A percentile compares a stretch with the other conserved stretches of the same genome.
phyloP scores from a whole-genome alignment of 2,888 invertebrate genomes.

The Orthosia gothica region DNA sequence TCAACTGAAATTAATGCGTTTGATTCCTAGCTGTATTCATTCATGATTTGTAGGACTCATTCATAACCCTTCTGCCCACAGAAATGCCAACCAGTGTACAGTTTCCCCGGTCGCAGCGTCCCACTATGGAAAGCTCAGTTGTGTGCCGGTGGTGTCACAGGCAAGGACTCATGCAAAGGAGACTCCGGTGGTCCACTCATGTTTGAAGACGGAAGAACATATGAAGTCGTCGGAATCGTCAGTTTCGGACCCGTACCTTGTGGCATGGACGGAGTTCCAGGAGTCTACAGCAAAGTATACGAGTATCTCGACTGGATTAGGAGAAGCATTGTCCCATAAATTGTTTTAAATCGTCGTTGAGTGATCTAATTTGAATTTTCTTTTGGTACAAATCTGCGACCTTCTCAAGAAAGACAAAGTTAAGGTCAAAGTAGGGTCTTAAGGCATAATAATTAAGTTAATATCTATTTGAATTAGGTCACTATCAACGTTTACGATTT shows the following conservation, averaged over 20 bases:
- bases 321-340: conserved; percentile 60
- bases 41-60: background rate
- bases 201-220: conserved; percentile 74
- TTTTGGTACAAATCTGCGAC: background rate
- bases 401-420: conserved; percentile 6
- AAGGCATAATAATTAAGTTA: conserved; percentile 2
- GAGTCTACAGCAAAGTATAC: conserved; percentile 92
- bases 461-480: conserved; percentile 35
- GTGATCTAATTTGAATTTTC: conserved; percentile 40
- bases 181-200: conserved; percentile 93
- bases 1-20: background rate
- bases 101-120: conserved; percentile 34
- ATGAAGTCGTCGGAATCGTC: conserved; percentile 90
- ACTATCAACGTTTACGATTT: conserved; percentile 3
- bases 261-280: conserved; percentile 91
- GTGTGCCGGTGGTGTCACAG: conserved; percentile 53
- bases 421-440: background rate
- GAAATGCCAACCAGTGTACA: conserved; percentile 50
- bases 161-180: conserved; percentile 89
- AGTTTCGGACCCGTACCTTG: conserved; percentile 93
- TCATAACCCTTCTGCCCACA: conserved; percentile 15
- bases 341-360: conserved; percentile 1
- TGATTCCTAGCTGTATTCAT: background rate
- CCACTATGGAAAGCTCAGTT: conserved; percentile 43
- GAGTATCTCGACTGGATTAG: conserved; percentile 92